Evolutionary conservation across 2,797 vertebrate genomes (phyloP).

Genomic region (Acrossocheilus wenchowensis): DNA sequence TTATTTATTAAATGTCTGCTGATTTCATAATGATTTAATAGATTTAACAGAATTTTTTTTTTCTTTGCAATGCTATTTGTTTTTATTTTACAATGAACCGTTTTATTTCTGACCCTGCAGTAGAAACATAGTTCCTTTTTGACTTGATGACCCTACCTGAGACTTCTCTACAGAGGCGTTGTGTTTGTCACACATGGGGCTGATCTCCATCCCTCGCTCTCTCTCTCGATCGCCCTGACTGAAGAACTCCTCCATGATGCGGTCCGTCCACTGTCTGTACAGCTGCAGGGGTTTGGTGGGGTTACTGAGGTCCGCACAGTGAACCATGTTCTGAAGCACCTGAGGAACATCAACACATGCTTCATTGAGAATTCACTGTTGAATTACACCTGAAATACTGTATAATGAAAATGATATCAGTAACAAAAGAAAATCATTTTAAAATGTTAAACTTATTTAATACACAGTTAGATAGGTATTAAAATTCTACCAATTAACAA

Average conservation of each 20-base stretch:
- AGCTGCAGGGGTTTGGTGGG: conserved; percentile 78
- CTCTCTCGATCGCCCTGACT: conserved; percentile 80
- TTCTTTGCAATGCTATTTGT: background rate
- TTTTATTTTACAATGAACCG: background rate
- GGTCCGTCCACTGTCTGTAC: conserved; percentile 82
- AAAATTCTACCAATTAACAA: background rate
- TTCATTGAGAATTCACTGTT: background rate
- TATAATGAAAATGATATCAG: background rate
- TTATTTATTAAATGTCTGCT: background rate
- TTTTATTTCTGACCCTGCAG: background rate
- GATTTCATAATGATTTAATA: background rate
- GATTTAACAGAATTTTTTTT: background rate
- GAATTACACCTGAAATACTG: background rate
- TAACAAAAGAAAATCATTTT: background rate
- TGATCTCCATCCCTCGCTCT: conserved; percentile 89
- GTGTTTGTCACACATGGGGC: conserved; percentile 95
- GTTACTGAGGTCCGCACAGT: conserved; percentile 70
- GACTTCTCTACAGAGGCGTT: conserved; percentile 84
- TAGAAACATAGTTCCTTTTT: background rate
- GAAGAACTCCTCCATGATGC: conserved; percentile 86
- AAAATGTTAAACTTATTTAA: background rate
- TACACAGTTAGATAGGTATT: too few relatives aligned
- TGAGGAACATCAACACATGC: conserved; percentile 50
- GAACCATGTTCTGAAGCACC: conserved; percentile 85
- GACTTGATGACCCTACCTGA: conserved; percentile 71